Base-by-base conservation (phyloP, 2,797 vertebrate species). In the Streptopelia turtur region DNA sequence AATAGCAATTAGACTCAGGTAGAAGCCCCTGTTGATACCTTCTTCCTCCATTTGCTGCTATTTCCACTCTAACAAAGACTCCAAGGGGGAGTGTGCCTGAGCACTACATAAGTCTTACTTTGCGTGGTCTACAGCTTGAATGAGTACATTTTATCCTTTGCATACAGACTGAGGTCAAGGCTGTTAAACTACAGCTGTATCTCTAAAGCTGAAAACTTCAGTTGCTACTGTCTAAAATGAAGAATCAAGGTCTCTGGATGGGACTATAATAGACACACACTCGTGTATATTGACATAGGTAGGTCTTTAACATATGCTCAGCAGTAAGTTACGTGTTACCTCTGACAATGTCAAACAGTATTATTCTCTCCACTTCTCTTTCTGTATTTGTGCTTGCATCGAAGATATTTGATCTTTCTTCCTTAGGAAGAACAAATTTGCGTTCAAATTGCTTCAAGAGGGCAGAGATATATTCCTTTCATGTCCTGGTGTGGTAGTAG, bases 311-410 rank as follows among this genome's bases (percentile, higher is more conserved):
- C 47, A 15, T 70, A 75, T 2, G 25, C 23, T 69, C 3, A 1
- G 35, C 63, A 56, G 59, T 12, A 69, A 45, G 69, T 72, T 79
- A 66, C 30, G 0, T 27, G 43, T 56, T 92, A 43, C 33, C 14
- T 85, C 66, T 83, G 71, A 71, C 78, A 53, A n/a, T 52, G 76
- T 86, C 83, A 94, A 95, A 83, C 11, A 39, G 15, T 52, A 47
- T 84, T 66, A 64, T 89, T 81, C 43, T 70, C 88, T 79, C 30
- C 22, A 56, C 52, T 88, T 86, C 20, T 39, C 30, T 28, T 39
- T 64, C 79, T 85, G 81, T 83, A n/a, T 90, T 90, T 95, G 52
- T 84, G 59, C 81, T 89, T 66, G 37, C 30, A 72, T 78, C 79
- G 55, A 79, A 83, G 37, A 22, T 68, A 64, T 78, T 94, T 96